A percentile compares a stretch with the other conserved stretches of the same genome.
These are phyloP conservation scores for Philopotamus ludificatus DNA, from an alignment of 1,140 invertebrate species.

Conservation along the genomic window DNA sequence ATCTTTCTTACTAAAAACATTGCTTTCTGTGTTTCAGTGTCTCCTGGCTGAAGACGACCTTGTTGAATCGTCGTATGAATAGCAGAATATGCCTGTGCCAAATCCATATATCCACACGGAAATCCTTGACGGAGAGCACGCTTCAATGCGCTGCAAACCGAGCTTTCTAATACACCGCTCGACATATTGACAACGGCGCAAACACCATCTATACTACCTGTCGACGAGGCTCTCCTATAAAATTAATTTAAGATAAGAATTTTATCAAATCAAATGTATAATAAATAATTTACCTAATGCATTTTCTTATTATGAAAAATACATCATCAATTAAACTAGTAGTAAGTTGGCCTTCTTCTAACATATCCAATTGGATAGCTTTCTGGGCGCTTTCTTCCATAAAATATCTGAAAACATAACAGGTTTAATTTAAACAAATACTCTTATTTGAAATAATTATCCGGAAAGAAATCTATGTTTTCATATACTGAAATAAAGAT, in stretches of 20 bases:
- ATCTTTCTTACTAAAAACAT: constrained; percentile 71
- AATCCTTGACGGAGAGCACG: constrained; percentile 78
- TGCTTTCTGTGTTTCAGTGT: constrained; percentile 73
- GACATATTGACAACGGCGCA: constrained; percentile 97
- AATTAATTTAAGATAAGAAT: not conserved
- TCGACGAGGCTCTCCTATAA: constrained; percentile 77
- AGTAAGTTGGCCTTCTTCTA: constrained; percentile 69
- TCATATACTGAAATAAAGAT: not conserved
- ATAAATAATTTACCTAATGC: constrained; percentile 69
- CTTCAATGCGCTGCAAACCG: constrained; percentile 77
- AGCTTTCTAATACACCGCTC: constrained; percentile 82
- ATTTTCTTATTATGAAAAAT: constrained; percentile 97
- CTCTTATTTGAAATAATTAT: not conserved
- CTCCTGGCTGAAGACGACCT: constrained; percentile 76
- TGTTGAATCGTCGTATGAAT: constrained; percentile 80
- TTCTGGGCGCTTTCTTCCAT: constrained; percentile 94
- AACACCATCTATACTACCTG: constrained; percentile 89
- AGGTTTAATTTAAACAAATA: constrained; percentile 2
- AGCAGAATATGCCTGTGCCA: constrained; percentile 77
- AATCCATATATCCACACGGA: constrained; percentile 80
- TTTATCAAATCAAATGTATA: constrained; percentile 3
- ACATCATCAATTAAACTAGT: constrained; percentile 97
- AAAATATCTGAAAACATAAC: constrained; percentile 67
- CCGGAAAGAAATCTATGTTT: not conserved
- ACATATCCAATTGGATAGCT: constrained; percentile 83